Evolutionary conservation across 2,888 invertebrate species (phyloP).

Genomic region (Hofmannophila pseudospretella): DNA sequence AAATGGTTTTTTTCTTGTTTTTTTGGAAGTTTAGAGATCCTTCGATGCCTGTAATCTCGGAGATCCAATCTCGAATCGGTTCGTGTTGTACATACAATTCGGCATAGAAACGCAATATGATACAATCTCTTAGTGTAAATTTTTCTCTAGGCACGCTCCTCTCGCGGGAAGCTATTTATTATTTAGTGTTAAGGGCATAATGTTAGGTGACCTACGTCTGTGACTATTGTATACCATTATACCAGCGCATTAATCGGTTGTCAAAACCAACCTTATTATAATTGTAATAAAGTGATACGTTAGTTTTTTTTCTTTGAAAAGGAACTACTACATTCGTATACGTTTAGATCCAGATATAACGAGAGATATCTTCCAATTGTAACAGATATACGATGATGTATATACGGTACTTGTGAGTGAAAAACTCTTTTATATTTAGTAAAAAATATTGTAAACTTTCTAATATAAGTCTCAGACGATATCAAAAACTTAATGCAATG

Average conservation of each 20-base stretch:
- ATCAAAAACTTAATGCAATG: slow-evolving; percentile 32
- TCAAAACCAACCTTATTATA: slow-evolving; percentile 55
- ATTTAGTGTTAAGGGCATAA: slow-evolving; percentile 72
- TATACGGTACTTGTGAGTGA: slow-evolving; percentile 69
- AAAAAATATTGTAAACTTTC: slow-evolving; percentile 68
- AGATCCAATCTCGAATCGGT: slow-evolving; percentile 67
- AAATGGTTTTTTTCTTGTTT: slow-evolving; percentile 34
- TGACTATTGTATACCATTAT: slow-evolving; percentile 75
- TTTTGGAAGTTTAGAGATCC: slow-evolving; percentile 49
- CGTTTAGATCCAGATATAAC: slow-evolving; percentile 78
- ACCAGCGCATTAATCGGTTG: slow-evolving; percentile 63
- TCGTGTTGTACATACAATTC: slow-evolving; percentile 59
- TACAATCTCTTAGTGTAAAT: slow-evolving; percentile 72
- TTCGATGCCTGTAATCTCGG: slow-evolving; percentile 68
- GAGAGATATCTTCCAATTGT: slow-evolving; percentile 67
- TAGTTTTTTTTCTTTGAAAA: slow-evolving; percentile 63
- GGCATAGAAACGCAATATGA: slow-evolving; percentile 62
- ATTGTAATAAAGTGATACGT: slow-evolving; percentile 58
- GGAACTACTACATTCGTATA: slow-evolving; percentile 83
- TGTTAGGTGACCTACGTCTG: slow-evolving; percentile 65
- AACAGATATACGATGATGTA: slow-evolving; percentile 74
- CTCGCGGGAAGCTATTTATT: slow-evolving; percentile 72
- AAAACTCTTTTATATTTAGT: slow-evolving; percentile 73
- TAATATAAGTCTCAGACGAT: slow-evolving; percentile 61
- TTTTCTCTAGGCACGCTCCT: slow-evolving; percentile 67